Evolutionary conservation across 2,113 vertebrate species (phyloP).

Genomic region (Buteo buteo): DNA sequence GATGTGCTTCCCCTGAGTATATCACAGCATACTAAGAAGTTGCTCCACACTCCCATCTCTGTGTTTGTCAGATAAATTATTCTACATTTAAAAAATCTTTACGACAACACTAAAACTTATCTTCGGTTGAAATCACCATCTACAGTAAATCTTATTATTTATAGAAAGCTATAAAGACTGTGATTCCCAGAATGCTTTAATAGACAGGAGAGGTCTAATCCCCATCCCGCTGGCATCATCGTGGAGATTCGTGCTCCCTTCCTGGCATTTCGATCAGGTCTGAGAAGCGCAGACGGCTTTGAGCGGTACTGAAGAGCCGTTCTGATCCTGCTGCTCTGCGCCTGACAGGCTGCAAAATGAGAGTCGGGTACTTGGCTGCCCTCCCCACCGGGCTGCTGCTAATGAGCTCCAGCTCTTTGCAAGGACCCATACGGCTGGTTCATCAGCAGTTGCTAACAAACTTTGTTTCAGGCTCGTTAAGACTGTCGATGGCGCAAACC

Average conservation of each 20-base stretch:
- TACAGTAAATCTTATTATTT: not conserved
- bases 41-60: not conserved
- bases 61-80: not conserved
- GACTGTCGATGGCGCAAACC: rapidly evolving
- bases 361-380: not conserved
- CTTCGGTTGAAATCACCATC: not conserved
- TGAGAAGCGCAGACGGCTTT: not conserved
- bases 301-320: not conserved
- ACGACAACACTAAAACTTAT: not conserved
- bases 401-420: not conserved
- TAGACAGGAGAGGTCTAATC: not conserved
- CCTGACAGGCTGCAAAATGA: not conserved
- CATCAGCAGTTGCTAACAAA: not conserved
- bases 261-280: not conserved
- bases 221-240: not conserved
- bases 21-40: not conserved
- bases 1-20: not conserved
- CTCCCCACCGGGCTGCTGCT: not conserved
- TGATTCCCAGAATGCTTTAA: not conserved
- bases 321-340: not conserved
- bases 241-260: not conserved
- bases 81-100: not conserved
- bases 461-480: not conserved
- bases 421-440: not conserved
- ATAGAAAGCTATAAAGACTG: not conserved